Evolutionary conservation across 1,140 invertebrate species (phyloP).

Genomic region (Drosophila triauraria): DNA sequence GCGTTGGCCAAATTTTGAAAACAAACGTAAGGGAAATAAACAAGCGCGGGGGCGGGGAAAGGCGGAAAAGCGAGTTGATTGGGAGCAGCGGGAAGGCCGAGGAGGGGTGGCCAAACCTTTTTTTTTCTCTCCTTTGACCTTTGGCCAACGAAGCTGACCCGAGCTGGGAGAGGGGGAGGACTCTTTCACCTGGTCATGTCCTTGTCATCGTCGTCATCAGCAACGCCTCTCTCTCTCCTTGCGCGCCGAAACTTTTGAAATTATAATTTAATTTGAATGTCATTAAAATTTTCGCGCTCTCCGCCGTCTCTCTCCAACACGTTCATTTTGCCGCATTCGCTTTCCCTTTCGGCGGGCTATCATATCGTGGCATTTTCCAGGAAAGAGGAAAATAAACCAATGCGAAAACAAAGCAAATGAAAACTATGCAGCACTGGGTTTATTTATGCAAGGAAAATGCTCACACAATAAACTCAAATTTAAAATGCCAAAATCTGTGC

Average conservation of each 20-base stretch:
- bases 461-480: background rate
- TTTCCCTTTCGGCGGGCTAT: slow-evolving; percentile 21
- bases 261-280: slow-evolving; percentile 83
- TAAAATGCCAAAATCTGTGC: background rate
- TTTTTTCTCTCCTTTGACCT: slow-evolving; percentile 46
- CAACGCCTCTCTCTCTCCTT: slow-evolving; percentile 19
- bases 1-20: slow-evolving; percentile 76
- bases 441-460: slow-evolving; percentile 7
- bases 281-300: slow-evolving; percentile 76
- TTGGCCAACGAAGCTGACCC: slow-evolving; percentile 58
- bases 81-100: slow-evolving; percentile 4
- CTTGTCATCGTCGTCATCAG: slow-evolving; percentile 66
- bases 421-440: slow-evolving; percentile 16
- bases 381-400: slow-evolving; percentile 14
- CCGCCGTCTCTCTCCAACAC: slow-evolving; percentile 5
- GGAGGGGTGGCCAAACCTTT: slow-evolving; percentile 51
- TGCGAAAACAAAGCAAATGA: slow-evolving; percentile 12
- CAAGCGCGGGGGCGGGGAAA: slow-evolving; percentile 17
- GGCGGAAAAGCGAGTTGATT: slow-evolving; percentile 16
- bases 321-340: background rate
- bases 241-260: slow-evolving; percentile 72
- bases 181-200: slow-evolving; percentile 59
- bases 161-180: background rate
- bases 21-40: slow-evolving; percentile 71
- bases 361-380: slow-evolving; percentile 43